A percentile compares a stretch with the other conserved stretches of the same genome.
Evolutionary conservation across 1,140 invertebrate genomes (phyloP).

Genomic region (Heliconius nattereri): DNA sequence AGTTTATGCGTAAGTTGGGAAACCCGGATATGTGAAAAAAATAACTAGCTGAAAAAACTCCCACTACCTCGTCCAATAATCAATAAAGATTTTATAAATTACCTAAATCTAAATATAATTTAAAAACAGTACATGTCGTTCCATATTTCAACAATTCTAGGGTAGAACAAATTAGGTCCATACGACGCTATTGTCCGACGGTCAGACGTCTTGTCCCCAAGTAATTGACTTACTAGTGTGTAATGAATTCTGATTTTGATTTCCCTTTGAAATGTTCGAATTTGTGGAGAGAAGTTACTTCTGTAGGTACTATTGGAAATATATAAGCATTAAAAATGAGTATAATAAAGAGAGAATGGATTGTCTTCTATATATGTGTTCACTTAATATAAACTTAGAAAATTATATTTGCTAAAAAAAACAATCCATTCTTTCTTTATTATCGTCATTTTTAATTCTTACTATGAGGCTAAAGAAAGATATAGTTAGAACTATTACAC

Average conservation of each 20-base stretch:
- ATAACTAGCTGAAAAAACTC: no score
- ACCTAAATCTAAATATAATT: not conserved
- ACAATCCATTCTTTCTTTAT: no score
- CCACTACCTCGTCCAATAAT: no score
- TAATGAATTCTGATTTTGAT: slow-evolving; percentile 41
- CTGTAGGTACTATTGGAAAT: not conserved
- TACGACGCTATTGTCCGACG: slow-evolving; percentile 37
- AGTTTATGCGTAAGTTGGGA: no score
- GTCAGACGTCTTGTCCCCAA: slow-evolving; percentile 38
- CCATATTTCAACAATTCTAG: slow-evolving; percentile 31
- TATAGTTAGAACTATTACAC: not conserved
- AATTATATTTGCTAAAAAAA: no score
- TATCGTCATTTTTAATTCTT: no score
- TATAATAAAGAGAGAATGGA: no score
- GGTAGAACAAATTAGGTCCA: slow-evolving; percentile 36
- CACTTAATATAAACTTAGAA: no score
- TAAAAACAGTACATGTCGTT: slow-evolving; percentile 17
- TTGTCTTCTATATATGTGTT: no score
- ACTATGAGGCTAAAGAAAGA: no score
- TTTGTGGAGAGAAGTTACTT: slow-evolving; percentile 1
- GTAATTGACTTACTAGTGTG: slow-evolving; percentile 42
- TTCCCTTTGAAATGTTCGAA: slow-evolving; percentile 35
- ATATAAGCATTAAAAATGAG: no score
- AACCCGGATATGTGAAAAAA: no score
- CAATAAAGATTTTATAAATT: not conserved